phyloP scores from a whole-genome alignment of 2,113 vertebrate genomes.

The Alectura lathami region DNA sequence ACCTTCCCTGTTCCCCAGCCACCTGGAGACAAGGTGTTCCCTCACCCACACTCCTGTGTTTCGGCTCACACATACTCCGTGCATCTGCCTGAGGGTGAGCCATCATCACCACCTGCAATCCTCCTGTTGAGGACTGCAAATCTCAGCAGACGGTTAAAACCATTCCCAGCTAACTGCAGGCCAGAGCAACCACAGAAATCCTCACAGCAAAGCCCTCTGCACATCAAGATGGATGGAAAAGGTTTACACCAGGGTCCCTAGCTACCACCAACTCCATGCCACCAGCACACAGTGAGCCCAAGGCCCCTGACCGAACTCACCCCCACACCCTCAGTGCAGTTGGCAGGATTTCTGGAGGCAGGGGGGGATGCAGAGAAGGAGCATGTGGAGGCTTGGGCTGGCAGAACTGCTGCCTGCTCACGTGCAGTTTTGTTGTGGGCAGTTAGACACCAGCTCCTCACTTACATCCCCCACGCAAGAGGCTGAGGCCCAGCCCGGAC shows the following conservation, averaged over 20 bases:
- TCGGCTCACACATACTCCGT: neutral
- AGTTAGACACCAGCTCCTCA: neutral
- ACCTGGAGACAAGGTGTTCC: neutral
- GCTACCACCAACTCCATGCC: neutral
- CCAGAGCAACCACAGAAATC: neutral
- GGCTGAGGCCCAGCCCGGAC: too few species aligned
- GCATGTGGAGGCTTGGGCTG: neutral
- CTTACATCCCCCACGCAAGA: neutral
- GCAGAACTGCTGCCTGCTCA: neutral
- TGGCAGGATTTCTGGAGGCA: neutral
- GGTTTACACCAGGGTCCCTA: neutral
- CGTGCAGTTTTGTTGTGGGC: neutral
- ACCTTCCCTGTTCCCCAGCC: neutral
- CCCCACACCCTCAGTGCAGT: neutral
- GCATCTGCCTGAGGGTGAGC: neutral
- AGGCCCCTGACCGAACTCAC: neutral
- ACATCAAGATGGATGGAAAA: rapidly evolving
- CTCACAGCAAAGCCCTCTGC: neutral
- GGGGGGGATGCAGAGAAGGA: neutral
- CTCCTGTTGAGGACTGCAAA: neutral
- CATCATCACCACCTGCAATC: neutral
- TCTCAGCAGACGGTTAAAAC: neutral
- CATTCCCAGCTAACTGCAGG: neutral
- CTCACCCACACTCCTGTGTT: neutral
- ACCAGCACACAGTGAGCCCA: neutral